These are phyloP conservation scores for Diadumene lineata DNA, from an alignment of 92 coral and sea anemone genomes.

Conservation along the genomic window DNA sequence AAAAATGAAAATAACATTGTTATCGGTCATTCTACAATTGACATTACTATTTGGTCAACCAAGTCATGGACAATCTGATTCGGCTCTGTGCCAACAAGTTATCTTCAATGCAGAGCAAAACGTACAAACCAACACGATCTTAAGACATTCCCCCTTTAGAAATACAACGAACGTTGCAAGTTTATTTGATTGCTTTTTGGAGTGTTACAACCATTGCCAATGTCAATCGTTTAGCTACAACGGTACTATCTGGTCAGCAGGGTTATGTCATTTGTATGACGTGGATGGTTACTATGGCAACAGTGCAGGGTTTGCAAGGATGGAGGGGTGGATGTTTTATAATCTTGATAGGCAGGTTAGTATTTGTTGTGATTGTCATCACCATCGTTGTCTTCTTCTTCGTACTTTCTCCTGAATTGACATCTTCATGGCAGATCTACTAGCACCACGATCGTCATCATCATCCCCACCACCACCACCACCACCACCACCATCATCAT, in stretches of 20 bases:
- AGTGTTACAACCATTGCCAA: conserved; percentile 13
- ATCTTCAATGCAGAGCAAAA: conserved; percentile 15
- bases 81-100: conserved; percentile 4
- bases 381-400: neutral
- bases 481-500: too few species aligned
- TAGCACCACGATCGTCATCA: too few species aligned
- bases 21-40: too few species aligned
- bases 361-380: neutral
- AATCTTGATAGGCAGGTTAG: conserved; percentile 19
- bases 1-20: too few species aligned
- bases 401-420: neutral
- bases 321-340: conserved; percentile 14
- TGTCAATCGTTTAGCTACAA: conserved; percentile 14
- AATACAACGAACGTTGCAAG: neutral
- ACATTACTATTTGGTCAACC: neutral
- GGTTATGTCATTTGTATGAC: conserved; percentile 9
- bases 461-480: too few species aligned
- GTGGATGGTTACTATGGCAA: conserved; percentile 4
- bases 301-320: neutral
- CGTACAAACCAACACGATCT: conserved; percentile 4
- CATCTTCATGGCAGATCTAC: neutral
- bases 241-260: conserved; percentile 9
- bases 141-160: neutral
- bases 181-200: conserved; percentile 11
- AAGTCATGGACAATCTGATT: neutral